Conservation (phyloP, 2,888 invertebrate species). For the Chrysomela aeneicollis region DNA sequence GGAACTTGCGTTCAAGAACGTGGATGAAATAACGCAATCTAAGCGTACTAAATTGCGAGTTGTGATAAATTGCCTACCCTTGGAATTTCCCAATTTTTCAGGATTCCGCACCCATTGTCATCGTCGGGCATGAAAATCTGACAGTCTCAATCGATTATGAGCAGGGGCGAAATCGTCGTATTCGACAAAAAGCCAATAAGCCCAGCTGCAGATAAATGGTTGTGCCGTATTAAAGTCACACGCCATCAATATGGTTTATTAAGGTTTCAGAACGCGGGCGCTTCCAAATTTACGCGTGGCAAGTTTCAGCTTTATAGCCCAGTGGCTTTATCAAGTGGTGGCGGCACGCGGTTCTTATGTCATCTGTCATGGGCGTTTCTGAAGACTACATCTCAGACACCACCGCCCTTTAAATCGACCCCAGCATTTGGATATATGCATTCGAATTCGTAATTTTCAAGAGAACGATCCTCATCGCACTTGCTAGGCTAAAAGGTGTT, state of each 20-base stretch:
- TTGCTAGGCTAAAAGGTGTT: no score
- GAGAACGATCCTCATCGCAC: no score
- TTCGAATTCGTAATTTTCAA: no score
- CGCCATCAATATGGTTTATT: conserved; percentile 47
- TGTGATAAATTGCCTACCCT: not conserved
- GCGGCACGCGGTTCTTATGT: conserved; percentile 47
- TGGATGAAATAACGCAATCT: not conserved
- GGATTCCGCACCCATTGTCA: conserved; percentile 6
- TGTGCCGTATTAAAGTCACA: conserved; percentile 39
- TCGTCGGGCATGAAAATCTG: conserved; percentile 20
- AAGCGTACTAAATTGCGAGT: not conserved
- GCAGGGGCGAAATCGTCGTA: conserved; percentile 18
- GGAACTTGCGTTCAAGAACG: not conserved
- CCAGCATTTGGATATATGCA: no score
- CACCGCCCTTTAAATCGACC: no score
- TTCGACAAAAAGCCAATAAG: conserved; percentile 36
- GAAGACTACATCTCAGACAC: not conserved
- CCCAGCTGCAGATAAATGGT: conserved; percentile 34
- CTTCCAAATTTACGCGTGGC: conserved; percentile 45
- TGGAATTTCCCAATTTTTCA: conserved; percentile 4
- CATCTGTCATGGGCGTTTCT: not conserved
- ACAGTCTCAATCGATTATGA: conserved; percentile 19
- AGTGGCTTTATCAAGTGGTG: conserved; percentile 54
- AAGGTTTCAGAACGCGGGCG: conserved; percentile 14
- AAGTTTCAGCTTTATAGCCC: conserved; percentile 54